A percentile compares a stretch with the other conserved stretches of the same genome.
Evolutionary conservation across 2,888 invertebrate genomes (phyloP).

Genomic region (Eubasilissa splendida): DNA sequence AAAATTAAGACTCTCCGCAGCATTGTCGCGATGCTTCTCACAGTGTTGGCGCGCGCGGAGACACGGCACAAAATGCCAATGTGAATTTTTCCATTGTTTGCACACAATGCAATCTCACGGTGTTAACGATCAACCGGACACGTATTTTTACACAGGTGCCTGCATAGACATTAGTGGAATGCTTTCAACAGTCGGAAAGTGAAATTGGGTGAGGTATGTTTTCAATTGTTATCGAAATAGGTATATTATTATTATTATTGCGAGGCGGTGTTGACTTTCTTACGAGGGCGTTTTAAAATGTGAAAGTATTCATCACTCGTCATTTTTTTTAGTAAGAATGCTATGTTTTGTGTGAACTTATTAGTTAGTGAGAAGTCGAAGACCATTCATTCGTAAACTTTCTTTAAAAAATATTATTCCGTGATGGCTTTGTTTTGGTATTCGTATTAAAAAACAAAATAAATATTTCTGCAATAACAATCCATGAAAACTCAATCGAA

Average conservation of each 20-base stretch:
- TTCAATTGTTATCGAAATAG: conserved; percentile 9
- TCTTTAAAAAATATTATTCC: too few species aligned
- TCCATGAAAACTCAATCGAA: too few species aligned
- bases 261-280: background rate
- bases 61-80: background rate
- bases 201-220: conserved; percentile 3
- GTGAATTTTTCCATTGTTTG: conserved; percentile 32
- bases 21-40: background rate
- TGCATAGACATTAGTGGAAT: background rate
- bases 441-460: too few species aligned
- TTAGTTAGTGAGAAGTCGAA: too few species aligned
- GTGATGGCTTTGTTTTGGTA: too few species aligned
- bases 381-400: too few species aligned
- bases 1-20: background rate
- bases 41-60: background rate
- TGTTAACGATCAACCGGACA: conserved; percentile 16
- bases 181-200: background rate
- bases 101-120: conserved; percentile 26
- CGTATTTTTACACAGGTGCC: background rate
- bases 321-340: too few species aligned
- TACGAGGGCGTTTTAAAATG: background rate
- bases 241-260: background rate
- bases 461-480: too few species aligned
- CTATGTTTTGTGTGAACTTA: too few species aligned
- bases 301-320: too few species aligned